Percentiles rank a stretch among this genome's conserved stretches.
Evolutionary conservation across 2,797 vertebrate species (phyloP).

Genomic region (Pachyuromys duprasi): DNA sequence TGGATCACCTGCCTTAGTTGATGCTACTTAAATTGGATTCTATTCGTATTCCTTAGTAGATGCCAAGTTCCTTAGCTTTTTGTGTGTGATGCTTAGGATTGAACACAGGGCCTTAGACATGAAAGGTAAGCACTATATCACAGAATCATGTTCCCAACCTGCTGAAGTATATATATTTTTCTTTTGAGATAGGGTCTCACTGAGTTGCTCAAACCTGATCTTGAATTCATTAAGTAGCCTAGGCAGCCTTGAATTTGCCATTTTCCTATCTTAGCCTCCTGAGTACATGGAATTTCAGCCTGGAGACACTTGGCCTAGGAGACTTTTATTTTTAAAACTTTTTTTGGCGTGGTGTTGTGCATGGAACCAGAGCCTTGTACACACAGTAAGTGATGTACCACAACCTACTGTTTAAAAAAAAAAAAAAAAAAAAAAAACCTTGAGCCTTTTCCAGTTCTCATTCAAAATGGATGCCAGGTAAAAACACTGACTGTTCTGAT

Average conservation of each 20-base stretch:
- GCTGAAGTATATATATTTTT: neutral
- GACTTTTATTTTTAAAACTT: neutral
- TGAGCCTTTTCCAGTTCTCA: neutral
- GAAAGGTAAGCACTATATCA: neutral
- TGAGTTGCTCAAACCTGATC: neutral
- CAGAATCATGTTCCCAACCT: neutral
- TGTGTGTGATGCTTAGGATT: neutral
- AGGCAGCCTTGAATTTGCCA: neutral
- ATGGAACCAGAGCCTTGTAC: neutral
- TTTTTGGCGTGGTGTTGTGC: neutral
- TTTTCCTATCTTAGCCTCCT: neutral
- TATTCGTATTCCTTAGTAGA: neutral
- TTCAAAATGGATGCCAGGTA: neutral
- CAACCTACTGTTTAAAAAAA: neutral
- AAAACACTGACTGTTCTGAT: neutral
- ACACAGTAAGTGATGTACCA: neutral
- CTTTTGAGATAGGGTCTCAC: neutral
- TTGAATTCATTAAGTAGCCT: neutral
- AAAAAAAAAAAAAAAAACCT: neutral
- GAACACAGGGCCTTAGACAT: neutral
- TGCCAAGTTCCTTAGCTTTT: neutral
- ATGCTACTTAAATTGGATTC: neutral
- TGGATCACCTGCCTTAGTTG: neutral
- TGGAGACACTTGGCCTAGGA: neutral
- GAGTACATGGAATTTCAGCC: neutral